These are phyloP conservation scores for Dynastes grantii DNA, from an alignment of 2,888 invertebrate genomes.

Conservation along the genomic window DNA sequence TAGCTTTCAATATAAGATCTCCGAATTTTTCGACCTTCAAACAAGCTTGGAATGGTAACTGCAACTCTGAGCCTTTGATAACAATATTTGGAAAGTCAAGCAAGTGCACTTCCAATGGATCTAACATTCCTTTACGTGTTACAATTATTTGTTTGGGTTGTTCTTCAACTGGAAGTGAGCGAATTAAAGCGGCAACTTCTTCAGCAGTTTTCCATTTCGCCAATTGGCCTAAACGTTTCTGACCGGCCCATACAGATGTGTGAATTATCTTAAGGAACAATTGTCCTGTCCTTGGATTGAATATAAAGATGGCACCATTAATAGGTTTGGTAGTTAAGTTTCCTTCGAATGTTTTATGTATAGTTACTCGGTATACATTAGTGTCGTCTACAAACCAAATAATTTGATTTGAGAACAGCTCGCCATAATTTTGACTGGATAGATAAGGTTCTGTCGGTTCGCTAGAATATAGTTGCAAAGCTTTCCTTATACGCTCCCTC, in stretches of 20 bases:
- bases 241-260: slow-evolving; percentile 99
- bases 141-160: slow-evolving; percentile 99
- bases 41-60: slow-evolving; percentile 99
- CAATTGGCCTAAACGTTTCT: slow-evolving; percentile 98
- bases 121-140: slow-evolving; percentile 99
- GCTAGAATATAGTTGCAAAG: slow-evolving; percentile 96
- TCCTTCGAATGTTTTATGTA: slow-evolving; percentile 99
- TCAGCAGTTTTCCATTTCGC: slow-evolving; percentile 99
- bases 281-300: slow-evolving; percentile 99
- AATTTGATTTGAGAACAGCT: slow-evolving; percentile 99
- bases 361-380: slow-evolving; percentile 99
- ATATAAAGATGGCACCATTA: slow-evolving; percentile 99
- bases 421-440: slow-evolving; percentile 99
- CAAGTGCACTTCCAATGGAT: slow-evolving; percentile 98
- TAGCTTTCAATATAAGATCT: slow-evolving; percentile 98
- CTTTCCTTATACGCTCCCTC: slow-evolving; percentile 98
- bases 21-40: slow-evolving; percentile 99
- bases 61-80: slow-evolving; percentile 98
- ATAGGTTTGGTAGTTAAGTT: slow-evolving; percentile 99
- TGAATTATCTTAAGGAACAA: slow-evolving; percentile 99
- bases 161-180: slow-evolving; percentile 98
- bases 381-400: slow-evolving; percentile 99
- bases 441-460: slow-evolving; percentile 99
- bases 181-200: slow-evolving; percentile 99
- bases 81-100: slow-evolving; percentile 99